Percentiles rank a stretch among this genome's conserved stretches.
Evolutionary conservation across 2,113 vertebrate genomes (phyloP).

Genomic region (Ariopsis seemanni): DNA sequence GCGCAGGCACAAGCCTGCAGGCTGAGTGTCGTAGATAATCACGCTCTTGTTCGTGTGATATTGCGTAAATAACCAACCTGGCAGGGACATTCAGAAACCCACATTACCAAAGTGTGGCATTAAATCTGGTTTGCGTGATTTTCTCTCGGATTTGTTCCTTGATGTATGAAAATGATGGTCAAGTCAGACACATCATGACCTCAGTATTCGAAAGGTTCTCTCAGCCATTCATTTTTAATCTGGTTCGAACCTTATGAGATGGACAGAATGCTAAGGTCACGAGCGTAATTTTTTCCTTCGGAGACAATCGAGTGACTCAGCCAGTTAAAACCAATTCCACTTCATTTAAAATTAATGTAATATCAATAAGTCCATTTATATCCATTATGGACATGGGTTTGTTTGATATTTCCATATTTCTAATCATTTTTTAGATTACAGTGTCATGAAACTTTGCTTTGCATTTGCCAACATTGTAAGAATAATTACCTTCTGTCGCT

Average conservation of each 20-base stretch:
- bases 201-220: background rate
- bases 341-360: constrained; percentile 22
- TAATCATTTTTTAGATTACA: constrained; percentile 35
- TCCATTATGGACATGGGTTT: background rate
- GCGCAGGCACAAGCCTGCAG: too few species aligned
- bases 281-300: background rate
- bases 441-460: constrained; percentile 24
- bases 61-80: too few species aligned
- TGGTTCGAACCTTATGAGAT: background rate
- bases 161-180: background rate
- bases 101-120: background rate
- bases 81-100: too few species aligned
- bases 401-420: constrained; percentile 15
- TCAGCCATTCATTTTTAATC: background rate
- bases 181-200: background rate
- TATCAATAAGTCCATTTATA: constrained; percentile 23
- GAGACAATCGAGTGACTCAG: constrained; percentile 4
- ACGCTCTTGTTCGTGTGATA: too few species aligned
- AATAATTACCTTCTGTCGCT: constrained; percentile 45
- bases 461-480: constrained; percentile 7
- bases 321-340: background rate
- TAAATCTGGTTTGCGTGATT: background rate
- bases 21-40: too few species aligned
- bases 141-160: too few species aligned
- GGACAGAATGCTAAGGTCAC: background rate